Base-by-base conservation (phyloP, 1,140 invertebrate genomes). In the Steinernema feltiae region DNA sequence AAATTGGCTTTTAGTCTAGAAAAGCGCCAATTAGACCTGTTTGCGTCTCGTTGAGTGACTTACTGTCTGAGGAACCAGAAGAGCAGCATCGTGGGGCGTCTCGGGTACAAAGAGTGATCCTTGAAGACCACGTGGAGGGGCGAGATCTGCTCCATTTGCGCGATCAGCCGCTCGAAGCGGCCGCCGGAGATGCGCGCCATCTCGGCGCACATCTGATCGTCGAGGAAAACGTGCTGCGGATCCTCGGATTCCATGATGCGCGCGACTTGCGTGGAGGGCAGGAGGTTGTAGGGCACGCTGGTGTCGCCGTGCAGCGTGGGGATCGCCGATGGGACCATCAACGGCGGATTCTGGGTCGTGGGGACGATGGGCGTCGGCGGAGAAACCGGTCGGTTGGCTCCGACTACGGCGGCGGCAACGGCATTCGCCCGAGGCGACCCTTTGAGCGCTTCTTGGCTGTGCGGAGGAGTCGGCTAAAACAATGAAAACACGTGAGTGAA, bases 381-480 rank as follows among this genome's bases (percentile, higher is more conserved):
- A 3, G 53, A 63, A 63, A 63, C 53, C 53, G 15, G 53, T 63
- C 53, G 53, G 3, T 15, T 15, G 7, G 53, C 53, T 15, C 53
- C 53, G 35, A 18, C 35, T 7, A 41, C 35, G 7, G 35, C 35
- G 35, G 35, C 35, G 35, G 35, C 35, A 7, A 41, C 35, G 53
- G 53, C 53, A 63, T 63, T 63, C 53, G 53, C 53, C 53, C 53
- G 53, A 63, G 53, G 53, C 53, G 53, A 63, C 53, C 3, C 53
- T 27, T 63, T 63, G 3, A 63, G 24, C 24, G 53, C 53, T 27
- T 63, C 53, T 27, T 63, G 53, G 53, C 53, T 63, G 53, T 63
- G 53, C 24, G 53, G 53, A 3, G 53, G 53, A 12, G 53, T 63
- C 15, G 53, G 53, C 53, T 63, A 63, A 63, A 63, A 63, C 53